Evolutionary conservation across 1,140 invertebrate genomes (phyloP).

Genomic region (Zaprionus nigranus): DNA sequence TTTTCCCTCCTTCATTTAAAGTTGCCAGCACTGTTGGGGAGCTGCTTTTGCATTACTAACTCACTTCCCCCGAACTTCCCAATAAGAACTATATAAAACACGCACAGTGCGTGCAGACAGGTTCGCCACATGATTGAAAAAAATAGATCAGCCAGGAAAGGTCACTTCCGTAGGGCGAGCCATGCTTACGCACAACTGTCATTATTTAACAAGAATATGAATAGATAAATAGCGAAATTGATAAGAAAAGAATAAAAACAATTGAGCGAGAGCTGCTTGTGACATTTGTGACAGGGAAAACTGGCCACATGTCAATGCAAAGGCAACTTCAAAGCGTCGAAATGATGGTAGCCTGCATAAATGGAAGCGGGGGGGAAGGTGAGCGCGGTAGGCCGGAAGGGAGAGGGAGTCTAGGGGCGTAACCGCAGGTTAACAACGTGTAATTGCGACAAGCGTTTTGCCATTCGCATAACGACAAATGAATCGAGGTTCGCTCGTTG

Average conservation of each 20-base stretch:
- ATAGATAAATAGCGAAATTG: constrained; percentile 33
- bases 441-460: constrained; percentile 67
- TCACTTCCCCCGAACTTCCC: background rate
- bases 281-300: constrained; percentile 53
- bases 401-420: constrained; percentile 10
- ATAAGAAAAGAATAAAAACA: constrained; percentile 35
- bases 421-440: constrained; percentile 58
- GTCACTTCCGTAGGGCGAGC: constrained; percentile 36
- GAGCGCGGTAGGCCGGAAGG: background rate
- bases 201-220: constrained; percentile 10
- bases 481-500: constrained; percentile 32
- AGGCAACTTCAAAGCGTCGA: constrained; percentile 72
- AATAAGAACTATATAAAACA: background rate
- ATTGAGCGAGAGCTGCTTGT: constrained; percentile 13
- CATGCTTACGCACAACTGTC: constrained; percentile 28
- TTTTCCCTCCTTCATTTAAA: no score
- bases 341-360: constrained; percentile 46
- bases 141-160: constrained; percentile 45
- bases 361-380: no score
- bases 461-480: constrained; percentile 72
- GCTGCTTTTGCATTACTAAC: no score
- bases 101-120: constrained; percentile 22
- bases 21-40: no score
- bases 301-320: constrained; percentile 77
- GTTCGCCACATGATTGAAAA: constrained; percentile 67